Percentiles rank a stretch among this genome's conserved stretches.
phyloP scores from a whole-genome alignment of 2,888 invertebrate species.

The Trachelus stipa region DNA sequence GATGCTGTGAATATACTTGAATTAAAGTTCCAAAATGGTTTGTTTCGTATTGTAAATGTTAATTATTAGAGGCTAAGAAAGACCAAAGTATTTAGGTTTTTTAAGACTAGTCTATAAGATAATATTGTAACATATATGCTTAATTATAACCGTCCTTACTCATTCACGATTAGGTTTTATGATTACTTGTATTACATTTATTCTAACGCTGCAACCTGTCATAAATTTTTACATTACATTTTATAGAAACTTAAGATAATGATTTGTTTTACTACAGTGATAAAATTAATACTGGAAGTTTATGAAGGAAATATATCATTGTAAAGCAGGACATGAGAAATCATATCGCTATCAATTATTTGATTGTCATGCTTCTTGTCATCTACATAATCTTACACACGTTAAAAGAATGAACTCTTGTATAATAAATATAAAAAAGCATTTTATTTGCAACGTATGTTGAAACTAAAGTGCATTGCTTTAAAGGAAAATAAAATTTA shows the following conservation, averaged over 20 bases:
- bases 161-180: not conserved
- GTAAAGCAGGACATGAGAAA: not conserved
- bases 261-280: not conserved
- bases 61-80: slow-evolving; percentile 32
- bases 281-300: not conserved
- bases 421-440: slow-evolving; percentile 6
- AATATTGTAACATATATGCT: not conserved
- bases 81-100: slow-evolving; percentile 37
- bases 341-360: not conserved
- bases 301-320: too few species aligned
- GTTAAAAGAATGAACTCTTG: not conserved
- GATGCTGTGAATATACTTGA: not conserved
- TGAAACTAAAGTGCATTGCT: not conserved
- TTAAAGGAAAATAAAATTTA: slow-evolving; percentile 3
- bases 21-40: not conserved
- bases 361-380: not conserved
- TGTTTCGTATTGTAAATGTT: slow-evolving; percentile 2
- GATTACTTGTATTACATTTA: not conserved
- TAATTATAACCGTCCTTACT: not conserved
- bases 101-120: not conserved
- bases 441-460: not conserved
- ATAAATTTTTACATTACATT: not conserved
- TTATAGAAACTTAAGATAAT: not conserved
- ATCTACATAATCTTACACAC: not conserved
- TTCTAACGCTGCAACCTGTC: not conserved